Percentiles rank a stretch among this genome's conserved stretches.
phyloP scores from a whole-genome alignment of 2,888 invertebrate species.

The Mechanitis messenoides region DNA sequence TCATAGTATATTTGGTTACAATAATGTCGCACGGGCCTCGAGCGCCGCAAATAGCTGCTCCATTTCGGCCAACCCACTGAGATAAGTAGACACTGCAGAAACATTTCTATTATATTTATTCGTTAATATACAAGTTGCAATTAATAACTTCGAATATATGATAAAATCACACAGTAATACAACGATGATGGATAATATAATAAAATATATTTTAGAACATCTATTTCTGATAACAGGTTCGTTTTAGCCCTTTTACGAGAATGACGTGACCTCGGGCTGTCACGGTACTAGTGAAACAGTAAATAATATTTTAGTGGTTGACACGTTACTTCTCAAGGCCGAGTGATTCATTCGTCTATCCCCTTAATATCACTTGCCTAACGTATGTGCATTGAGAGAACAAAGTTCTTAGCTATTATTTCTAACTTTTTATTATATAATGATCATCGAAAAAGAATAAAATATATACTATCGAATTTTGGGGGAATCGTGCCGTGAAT shows the following conservation, averaged over 20 bases:
- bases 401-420: too few relatives aligned
- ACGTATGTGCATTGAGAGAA: too few relatives aligned
- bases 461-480: too few relatives aligned
- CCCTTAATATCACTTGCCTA: not conserved
- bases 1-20: conserved; percentile 40
- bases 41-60: conserved; percentile 71
- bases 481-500: too few relatives aligned
- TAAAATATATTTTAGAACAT: too few relatives aligned
- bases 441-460: too few relatives aligned
- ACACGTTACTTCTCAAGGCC: conserved; percentile 56
- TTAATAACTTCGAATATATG: not conserved
- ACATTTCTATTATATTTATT: conserved; percentile 49
- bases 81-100: conserved; percentile 65
- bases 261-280: conserved; percentile 44
- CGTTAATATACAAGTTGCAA: not conserved
- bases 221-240: conserved; percentile 7
- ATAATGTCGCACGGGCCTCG: conserved; percentile 74
- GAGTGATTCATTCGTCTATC: conserved; percentile 58
- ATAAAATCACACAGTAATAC: too few relatives aligned
- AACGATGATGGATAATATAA: too few relatives aligned
- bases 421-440: too few relatives aligned
- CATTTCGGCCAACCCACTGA: conserved; percentile 68
- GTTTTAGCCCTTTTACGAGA: conserved; percentile 32
- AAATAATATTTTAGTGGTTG: conserved; percentile 62
- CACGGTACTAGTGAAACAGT: conserved; percentile 47